Percentiles rank a stretch among this genome's conserved stretches.
These are phyloP conservation scores for Stictonetta naevosa DNA, from an alignment of 2,113 vertebrate genomes.

Conservation along the genomic window DNA sequence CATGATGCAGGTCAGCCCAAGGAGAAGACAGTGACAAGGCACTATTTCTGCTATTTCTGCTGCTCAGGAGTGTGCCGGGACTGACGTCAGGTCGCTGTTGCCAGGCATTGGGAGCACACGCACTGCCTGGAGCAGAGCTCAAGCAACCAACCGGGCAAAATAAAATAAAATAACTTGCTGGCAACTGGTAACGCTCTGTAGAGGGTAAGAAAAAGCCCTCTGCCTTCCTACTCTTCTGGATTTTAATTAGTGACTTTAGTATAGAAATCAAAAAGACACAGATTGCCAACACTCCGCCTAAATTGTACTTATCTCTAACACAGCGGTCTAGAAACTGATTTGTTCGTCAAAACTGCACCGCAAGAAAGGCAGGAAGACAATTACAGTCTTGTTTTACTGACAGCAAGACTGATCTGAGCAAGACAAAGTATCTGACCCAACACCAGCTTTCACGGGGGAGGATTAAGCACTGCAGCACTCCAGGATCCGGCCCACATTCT, in stretches of 20 bases:
- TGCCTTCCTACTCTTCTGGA: background rate
- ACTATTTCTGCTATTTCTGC: background rate
- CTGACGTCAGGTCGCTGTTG: background rate
- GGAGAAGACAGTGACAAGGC: background rate
- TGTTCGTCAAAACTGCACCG: background rate
- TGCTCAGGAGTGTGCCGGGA: background rate
- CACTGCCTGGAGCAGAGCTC: background rate
- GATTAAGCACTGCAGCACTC: background rate
- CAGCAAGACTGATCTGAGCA: background rate
- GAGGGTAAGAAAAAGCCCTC: background rate
- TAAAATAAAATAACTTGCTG: background rate
- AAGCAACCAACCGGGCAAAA: background rate
- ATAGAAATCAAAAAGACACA: background rate
- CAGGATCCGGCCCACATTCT: background rate
- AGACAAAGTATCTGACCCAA: background rate
- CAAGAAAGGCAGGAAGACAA: background rate
- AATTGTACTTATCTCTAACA: background rate
- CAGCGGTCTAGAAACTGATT: background rate
- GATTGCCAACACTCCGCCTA: background rate
- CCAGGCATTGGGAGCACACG: background rate
- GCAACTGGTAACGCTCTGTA: background rate
- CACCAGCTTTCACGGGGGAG: background rate
- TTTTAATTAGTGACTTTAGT: background rate
- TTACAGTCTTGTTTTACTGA: background rate
- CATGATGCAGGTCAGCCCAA: background rate